Percentiles rank a stretch among this genome's conserved stretches.
phyloP scores from a whole-genome alignment of 2,113 vertebrate genomes.

The Gymnobelideus leadbeateri region DNA sequence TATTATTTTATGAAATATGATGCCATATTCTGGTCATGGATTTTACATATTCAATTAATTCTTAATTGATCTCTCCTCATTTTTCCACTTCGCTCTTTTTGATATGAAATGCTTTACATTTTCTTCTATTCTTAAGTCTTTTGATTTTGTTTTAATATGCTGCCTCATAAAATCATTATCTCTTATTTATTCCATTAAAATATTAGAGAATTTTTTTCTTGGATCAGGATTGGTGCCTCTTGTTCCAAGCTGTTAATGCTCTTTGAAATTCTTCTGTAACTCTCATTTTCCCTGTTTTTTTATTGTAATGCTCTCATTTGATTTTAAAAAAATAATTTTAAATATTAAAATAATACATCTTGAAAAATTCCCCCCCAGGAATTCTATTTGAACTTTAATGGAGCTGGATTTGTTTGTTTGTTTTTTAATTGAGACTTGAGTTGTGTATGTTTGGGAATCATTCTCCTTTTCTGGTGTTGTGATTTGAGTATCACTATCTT shows the following conservation, averaged over 20 bases:
- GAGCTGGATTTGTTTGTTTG: neutral
- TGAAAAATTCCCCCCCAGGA: rapidly evolving
- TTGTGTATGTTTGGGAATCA: neutral
- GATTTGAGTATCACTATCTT: neutral
- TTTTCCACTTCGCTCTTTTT: neutral
- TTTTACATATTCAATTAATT: neutral
- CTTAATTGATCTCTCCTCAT: too few relatives aligned
- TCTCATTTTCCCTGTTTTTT: neutral
- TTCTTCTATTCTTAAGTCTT: neutral
- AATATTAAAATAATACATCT: neutral
- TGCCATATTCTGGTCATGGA: neutral
- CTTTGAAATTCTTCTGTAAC: neutral
- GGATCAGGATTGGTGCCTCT: neutral
- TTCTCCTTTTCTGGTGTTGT: neutral
- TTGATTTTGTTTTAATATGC: neutral
- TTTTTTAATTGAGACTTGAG: neutral
- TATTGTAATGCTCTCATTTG: neutral
- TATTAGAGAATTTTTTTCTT: neutral
- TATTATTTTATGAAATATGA: neutral
- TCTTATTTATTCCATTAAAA: neutral
- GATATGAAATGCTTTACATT: neutral
- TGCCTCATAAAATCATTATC: neutral
- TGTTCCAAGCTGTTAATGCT: neutral
- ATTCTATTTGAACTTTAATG: neutral
- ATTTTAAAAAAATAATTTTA: neutral